Base-by-base conservation (phyloP, 2,797 vertebrate genomes). In the Pipistrellus nathusii region DNA sequence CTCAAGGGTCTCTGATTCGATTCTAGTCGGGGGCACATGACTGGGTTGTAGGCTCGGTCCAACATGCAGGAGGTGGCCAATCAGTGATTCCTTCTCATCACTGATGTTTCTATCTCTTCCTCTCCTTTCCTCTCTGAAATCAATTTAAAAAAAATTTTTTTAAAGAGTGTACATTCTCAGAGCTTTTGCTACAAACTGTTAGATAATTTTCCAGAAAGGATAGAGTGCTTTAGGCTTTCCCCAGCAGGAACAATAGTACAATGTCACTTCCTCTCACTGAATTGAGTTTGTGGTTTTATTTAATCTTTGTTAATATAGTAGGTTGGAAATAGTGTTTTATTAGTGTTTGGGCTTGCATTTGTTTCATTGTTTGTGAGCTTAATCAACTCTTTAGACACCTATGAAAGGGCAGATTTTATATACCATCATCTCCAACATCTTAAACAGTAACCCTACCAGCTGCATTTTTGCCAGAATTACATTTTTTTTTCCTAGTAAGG, bases 271-370 rank as follows among this genome's bases (percentile, higher is more conserved):
- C 32, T 93, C 53, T 93, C 81, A 59, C 84, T 8, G 64, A 59
- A 68, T 5, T 55, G 59, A 85, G 51, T 71, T 35, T 76, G 78
- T 76, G 59, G 46, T 89, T 92, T 89, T 48, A 62, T 35, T 94
- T 95, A 66, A 83, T 91, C 88, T 90, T 55, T 21, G 23, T 84
- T 75, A 68, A 75, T 55, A 25, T 14, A 32, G 25, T 32, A 59
- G 30, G 30, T 75, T 83, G 41, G 46, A 92, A 71, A 55, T 68
- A 25, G 72, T n/a, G 7, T 88, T 88, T 92, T 71, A 48, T 76
- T 53, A 51, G 59, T 90, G 62, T 92, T 88, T 69, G 48, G 25
- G 71, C 78, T 59, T 84, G 17, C 41, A 46, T 94, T 81, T 57
- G 55, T 78, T 87, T 82, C 57, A 69, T 59, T 73, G 38, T 64